phyloP scores from a whole-genome alignment of 2,888 invertebrate genomes.

The Bruchidius siliquastri region DNA sequence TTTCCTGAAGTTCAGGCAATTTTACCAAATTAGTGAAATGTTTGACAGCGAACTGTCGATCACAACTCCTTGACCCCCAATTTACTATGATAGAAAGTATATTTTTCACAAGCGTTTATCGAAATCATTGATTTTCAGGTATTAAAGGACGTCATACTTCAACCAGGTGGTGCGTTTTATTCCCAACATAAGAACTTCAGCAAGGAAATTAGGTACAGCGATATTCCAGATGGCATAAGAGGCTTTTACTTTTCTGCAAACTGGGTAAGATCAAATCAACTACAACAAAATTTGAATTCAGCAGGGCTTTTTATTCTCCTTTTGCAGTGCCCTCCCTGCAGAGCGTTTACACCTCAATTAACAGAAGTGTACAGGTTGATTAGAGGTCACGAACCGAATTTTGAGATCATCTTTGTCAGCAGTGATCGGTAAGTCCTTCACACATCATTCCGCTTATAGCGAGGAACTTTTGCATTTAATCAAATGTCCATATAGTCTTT shows the following conservation, averaged over 20 bases:
- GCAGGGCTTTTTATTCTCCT: slow-evolving; percentile 1
- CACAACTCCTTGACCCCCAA: too few species aligned
- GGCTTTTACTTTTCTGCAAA: slow-evolving; percentile 86
- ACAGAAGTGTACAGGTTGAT: slow-evolving; percentile 69
- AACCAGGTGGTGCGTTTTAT: slow-evolving; percentile 38
- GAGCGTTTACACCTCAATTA: slow-evolving; percentile 75
- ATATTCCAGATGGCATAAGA: slow-evolving; percentile 60
- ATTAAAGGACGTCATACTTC: slow-evolving; percentile 49
- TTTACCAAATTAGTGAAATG: too few species aligned
- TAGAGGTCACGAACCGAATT: slow-evolving; percentile 63
- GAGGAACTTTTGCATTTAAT: too few species aligned
- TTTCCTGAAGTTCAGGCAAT: too few species aligned
- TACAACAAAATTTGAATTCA: not conserved
- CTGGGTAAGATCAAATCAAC: slow-evolving; percentile 61
- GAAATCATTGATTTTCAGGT: slow-evolving; percentile 32
- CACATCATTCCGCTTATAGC: not conserved
- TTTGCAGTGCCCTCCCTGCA: slow-evolving; percentile 80
- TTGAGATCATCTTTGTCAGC: slow-evolving; percentile 80
- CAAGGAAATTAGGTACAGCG: slow-evolving; percentile 48
- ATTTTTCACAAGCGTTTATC: too few species aligned
- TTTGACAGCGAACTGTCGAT: too few species aligned
- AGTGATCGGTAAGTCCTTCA: slow-evolving; percentile 67
- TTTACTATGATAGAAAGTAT: too few species aligned
- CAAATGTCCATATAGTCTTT: too few species aligned
- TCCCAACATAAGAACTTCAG: slow-evolving; percentile 36